Base-by-base conservation (phyloP, 1,140 invertebrate species). In the Trissolcus basalis region DNA sequence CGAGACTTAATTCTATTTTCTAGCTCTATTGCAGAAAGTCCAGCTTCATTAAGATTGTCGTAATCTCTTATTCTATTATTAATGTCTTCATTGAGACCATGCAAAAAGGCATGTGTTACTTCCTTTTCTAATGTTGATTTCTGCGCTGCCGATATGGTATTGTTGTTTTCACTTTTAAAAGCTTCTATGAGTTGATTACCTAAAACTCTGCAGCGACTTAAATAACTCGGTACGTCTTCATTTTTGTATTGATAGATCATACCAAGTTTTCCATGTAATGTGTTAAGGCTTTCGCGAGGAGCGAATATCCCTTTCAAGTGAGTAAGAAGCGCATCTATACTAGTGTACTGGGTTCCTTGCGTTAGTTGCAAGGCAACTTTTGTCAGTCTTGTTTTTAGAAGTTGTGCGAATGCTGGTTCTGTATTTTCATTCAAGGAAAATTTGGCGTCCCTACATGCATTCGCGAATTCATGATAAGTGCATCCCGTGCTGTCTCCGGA, bases 41-140 rank as follows among this genome's bases (percentile, higher is more conserved):
- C 36, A 0, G 59, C 59, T 1, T 51, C 48, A 0, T 3, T 51
- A 0, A 61, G 12, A 7, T 27, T 43, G 6, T 51, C 27, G 4
- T 5, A 33, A 13, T 61, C 49, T 0, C 16, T 12, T 0, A 61
- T 27, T n/a, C n/a, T 4, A 9, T 9, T 6, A 6, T 35, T 43
- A 3, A 61, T 51, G 14, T 61, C 59, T 0, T 7, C 14, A 9
- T 36, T 35, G 13, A 61, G 14, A 1, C 59, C 59, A 8, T 51
- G 27, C 6, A 61, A 7, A 43, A 61, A 61, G n/a, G 36, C 47
- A 43, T 51, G 59, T 10, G 39, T 51, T 0, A 43, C 15, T 32
- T 60, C 58, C 9, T 41, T n/a, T 9, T 60, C 19, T 7, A 60
- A 16, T 35, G 15, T 49, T 15, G n/a, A 49, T 32, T 12, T 49